A percentile compares a stretch with the other conserved stretches of the same genome.
Evolutionary conservation across 2,113 vertebrate genomes (phyloP).

Genomic region (Poecile atricapillus): DNA sequence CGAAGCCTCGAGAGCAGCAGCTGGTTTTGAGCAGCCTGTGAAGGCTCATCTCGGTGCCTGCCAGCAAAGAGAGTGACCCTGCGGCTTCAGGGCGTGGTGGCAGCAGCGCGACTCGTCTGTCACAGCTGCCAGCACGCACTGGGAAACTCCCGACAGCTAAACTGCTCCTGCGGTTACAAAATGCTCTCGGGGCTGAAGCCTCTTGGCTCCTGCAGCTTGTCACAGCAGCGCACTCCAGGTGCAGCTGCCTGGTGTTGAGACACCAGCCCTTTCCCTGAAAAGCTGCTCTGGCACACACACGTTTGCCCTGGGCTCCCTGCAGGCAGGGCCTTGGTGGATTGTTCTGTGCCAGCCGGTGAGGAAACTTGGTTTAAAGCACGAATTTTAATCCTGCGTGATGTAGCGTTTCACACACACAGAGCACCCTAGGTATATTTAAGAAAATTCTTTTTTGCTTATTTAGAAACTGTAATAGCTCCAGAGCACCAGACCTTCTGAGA

Average conservation of each 20-base stretch:
- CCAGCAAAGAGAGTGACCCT: background rate
- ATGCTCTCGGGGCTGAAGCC: background rate
- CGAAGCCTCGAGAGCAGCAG: background rate
- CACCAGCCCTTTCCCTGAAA: background rate
- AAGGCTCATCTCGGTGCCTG: background rate
- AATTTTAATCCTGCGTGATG: background rate
- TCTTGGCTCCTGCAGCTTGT: background rate
- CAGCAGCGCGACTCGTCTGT: accelerated
- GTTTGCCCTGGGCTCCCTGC: background rate
- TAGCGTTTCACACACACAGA: background rate
- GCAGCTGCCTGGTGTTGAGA: background rate
- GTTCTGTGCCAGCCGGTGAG: background rate
- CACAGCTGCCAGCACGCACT: background rate
- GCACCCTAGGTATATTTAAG: background rate
- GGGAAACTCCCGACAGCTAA: too few species aligned
- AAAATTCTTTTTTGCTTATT: background rate
- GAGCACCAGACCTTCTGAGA: background rate
- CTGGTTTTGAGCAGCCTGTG: too few species aligned
- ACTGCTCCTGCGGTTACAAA: background rate
- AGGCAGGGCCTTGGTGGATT: background rate
- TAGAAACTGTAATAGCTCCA: background rate
- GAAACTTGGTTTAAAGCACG: background rate
- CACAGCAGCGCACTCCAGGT: accelerated
- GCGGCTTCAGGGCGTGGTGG: accelerated
- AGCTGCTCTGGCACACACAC: background rate